Conservation (phyloP, 2,797 vertebrate genomes). For the Pipistrellus pygmaeus region DNA sequence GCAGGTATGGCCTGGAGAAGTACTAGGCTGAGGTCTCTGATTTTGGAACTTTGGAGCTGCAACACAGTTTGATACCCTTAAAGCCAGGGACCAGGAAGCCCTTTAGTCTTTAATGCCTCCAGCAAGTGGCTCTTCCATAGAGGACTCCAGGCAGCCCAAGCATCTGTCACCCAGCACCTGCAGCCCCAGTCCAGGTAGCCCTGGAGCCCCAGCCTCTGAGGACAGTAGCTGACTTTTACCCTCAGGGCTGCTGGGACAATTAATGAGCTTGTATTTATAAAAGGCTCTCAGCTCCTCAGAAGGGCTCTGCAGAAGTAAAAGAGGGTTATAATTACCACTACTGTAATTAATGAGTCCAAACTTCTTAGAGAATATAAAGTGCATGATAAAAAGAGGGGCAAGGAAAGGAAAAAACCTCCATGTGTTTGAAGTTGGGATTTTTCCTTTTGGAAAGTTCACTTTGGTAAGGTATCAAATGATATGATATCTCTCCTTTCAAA, state of each 20-base stretch:
- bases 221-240: slow-evolving; percentile 72
- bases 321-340: slow-evolving; percentile 76
- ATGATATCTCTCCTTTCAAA: slow-evolving; percentile 55
- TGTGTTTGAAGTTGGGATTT: slow-evolving; percentile 66
- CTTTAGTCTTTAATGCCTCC: background rate
- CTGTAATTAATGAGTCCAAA: slow-evolving; percentile 79
- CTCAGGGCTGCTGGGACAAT: slow-evolving; percentile 53
- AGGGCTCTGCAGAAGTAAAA: slow-evolving; percentile 75
- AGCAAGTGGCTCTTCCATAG: background rate
- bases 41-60: background rate
- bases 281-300: slow-evolving; percentile 77
- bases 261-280: slow-evolving; percentile 74
- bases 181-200: background rate
- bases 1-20: background rate
- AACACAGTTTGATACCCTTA: background rate
- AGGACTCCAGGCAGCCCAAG: background rate
- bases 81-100: background rate
- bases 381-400: slow-evolving; percentile 40
- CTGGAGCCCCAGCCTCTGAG: background rate
- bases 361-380: slow-evolving; percentile 76
- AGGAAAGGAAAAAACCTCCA: background rate
- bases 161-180: background rate
- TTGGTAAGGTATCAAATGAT: slow-evolving; percentile 66
- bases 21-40: background rate
- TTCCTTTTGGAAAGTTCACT: slow-evolving; percentile 15